Evolutionary conservation across 1,140 invertebrate species (phyloP), one percentile per base, ranked within the genome.

Genomic region (Halyomorpha halys): DNA sequence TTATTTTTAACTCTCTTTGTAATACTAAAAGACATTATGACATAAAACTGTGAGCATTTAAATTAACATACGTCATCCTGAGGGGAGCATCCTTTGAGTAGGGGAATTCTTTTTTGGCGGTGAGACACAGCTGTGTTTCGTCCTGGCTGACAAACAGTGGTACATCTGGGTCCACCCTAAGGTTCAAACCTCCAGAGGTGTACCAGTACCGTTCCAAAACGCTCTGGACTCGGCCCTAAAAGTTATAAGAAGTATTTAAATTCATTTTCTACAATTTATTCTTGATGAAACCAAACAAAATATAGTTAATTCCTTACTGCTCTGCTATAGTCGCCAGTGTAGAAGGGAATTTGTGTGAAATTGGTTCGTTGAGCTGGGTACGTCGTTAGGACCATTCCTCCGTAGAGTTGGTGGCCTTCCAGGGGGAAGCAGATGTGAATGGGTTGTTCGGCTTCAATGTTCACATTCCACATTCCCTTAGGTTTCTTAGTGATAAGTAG

Each of bases 181-280:
- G 4, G 18, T 27, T 44, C 14, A 51, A 15, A n/a, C 64, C 64
- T 13, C 6, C n/a, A 2, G 54, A 59, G 0, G 59, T 61, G 27
- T 18, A 59, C 64, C 64, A 65, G 25, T 45, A 47, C 14, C 64
- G 25, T 47, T 65, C 64, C 1, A 25, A 25, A 47, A 65, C 56
- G 11, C 19, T 27, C 44, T n/a, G 54, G 3, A 47, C 21, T 21
- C 16, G 1, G 4, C 44, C 25, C 30, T 60, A 11, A n/a, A n/a
- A 30, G 8, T 14, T 14, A 56, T 23, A 8, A 56, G 19, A 23
- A 56, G 6, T n/a, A 56, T 23, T 15, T 3, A 27, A 27, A 59
- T 59, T 2, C 5, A 49, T n/a, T 49, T 49, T 5, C n/a, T n/a
- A 49, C 5, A 18, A 49, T 49, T 6, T 49, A 49, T 19, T 49